Base-by-base conservation (phyloP, 1,140 invertebrate species). In the Drosophila eugracilis region DNA sequence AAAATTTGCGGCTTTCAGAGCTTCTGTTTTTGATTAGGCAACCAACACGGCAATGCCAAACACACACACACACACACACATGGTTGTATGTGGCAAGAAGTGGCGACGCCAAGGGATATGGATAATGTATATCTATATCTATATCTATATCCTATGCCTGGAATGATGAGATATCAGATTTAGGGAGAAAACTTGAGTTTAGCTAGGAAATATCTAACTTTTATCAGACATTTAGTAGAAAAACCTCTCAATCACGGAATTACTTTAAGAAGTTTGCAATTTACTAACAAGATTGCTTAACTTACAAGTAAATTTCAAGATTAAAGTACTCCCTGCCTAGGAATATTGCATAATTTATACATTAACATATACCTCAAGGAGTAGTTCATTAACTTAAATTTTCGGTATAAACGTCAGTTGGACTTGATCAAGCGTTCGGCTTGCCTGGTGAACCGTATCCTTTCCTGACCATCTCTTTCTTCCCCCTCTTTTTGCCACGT, bases 11-110 rank as follows among this genome's bases (percentile, higher is more conserved):
- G 80, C 73, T 83, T 83, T 63, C 30, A 42, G 15, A 78, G 79
- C 79, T 86, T 85, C 80, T 85, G 80, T 85, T 85, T 85, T 76
- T 85, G 80, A 85, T 86, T 85, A 85, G 81, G 74, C 78, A 54
- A 85, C 62, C 65, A 39, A 15, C 48, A 34, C 42, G 19, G 32
- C 24, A 63, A 45, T 45, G 22, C 22, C 22, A 22, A 52, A 34
- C 28, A 41, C 32, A 41, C 58, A 49, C 34, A n/a, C n/a, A n/a
- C 22, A 22, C 34, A 34, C 28, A 41, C 32, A 41, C 58, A 49
- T 26, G 39, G 30, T 32, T 24, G n/a, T 19, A 4, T 26, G 50
- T 41, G 15, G 50, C 17, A 14, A 10, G 30, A 9, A 9, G 17
- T 21, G 28, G 12, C 2, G 17, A 12, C 14, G 28, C 47, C 7